Evolutionary conservation across 2,113 vertebrate species (phyloP), one percentile per base, ranked within the genome.

Genomic region (Circaetus cinerascens): DNA sequence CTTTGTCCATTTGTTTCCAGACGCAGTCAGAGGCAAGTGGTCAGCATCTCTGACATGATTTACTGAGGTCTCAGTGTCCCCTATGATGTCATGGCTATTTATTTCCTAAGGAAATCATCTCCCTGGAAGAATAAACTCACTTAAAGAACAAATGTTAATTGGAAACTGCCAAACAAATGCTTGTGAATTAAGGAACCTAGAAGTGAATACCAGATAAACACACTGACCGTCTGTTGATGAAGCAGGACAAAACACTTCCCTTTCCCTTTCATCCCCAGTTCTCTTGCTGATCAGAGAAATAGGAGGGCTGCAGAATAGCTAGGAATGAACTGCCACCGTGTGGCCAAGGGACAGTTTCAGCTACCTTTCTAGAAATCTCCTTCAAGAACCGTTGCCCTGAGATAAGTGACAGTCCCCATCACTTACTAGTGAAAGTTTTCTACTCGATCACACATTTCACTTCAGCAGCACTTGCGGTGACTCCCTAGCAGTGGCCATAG

Each of bases 281-380:
- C 53, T 73, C 75, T 46, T 3, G 34, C 32, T 9, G 38, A n/a
- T 29, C 25, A 7, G 15, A 22, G 34, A 76, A 95, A 72, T 3
- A 27, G 22, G 15, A 83, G 26, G 15, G 14, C 27, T 53, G 40
- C 7, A 41, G 55, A 96, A 98, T 98, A 97, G 59, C 64, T 98
- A 40, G 94, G 94, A 83, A 15, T 67, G 48, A 93, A 92, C 97
- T 95, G 97, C 97, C 98, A 98, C 92, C 97, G 7, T 97, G 98
- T 98, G 98, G 96, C 85, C 93, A 76, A 74, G 45, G 13, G 10
- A 9, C 16, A 66, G 38, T 56, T 84, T 80, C 43, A 75, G 14
- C 56, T 56, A 5, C 46, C 14, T 88, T 88, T 88, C 74, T 36
- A 71, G 75, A 92, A 93, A 93, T n/a, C 55, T 72, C 50, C 53